Percentiles rank a stretch among this genome's conserved stretches.
phyloP scores from a whole-genome alignment of 1,140 invertebrate species.

The Stenopsyche tienmushanensis region DNA sequence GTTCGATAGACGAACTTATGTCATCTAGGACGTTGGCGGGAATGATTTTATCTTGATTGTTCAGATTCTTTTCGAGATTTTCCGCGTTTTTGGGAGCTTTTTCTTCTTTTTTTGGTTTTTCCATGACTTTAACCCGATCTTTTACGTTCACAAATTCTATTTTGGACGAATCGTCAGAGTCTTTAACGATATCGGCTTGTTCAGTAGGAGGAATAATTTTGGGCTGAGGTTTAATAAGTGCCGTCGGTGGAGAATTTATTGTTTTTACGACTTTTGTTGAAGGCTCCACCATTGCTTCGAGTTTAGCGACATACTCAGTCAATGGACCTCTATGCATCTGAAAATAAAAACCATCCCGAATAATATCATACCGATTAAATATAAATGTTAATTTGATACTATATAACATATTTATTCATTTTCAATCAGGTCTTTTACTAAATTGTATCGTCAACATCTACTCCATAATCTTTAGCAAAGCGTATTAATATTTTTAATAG shows the following conservation, averaged over 20 bases:
- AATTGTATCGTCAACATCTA: not conserved
- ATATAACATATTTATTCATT: conserved; percentile 29
- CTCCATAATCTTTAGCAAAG: no score
- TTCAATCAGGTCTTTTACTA: not conserved
- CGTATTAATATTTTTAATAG: no score
- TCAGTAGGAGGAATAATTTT: conserved; percentile 42
- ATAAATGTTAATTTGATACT: no score
- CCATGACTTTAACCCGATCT: conserved; percentile 56
- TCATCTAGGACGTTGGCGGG: conserved; percentile 4
- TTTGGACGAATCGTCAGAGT: conserved; percentile 48
- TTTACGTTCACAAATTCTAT: conserved; percentile 57
- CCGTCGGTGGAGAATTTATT: conserved; percentile 42
- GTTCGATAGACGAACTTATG: conserved; percentile 3
- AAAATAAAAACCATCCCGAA: conserved; percentile 24
- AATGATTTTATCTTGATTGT: conserved; percentile 45
- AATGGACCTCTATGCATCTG: conserved; percentile 52
- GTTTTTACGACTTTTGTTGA: conserved; percentile 47
- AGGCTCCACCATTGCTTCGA: conserved; percentile 49
- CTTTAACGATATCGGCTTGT: conserved; percentile 40
- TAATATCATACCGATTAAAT: no score
- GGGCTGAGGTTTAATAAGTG: conserved; percentile 45
- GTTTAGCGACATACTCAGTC: conserved; percentile 49
- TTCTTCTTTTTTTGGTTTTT: conserved; percentile 46
- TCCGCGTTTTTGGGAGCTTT: conserved; percentile 50
- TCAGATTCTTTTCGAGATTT: conserved; percentile 47